Percentiles rank a stretch among this genome's conserved stretches.
These are phyloP conservation scores for Erebia aethiops DNA, from an alignment of 2,888 invertebrate genomes.

Conservation along the genomic window DNA sequence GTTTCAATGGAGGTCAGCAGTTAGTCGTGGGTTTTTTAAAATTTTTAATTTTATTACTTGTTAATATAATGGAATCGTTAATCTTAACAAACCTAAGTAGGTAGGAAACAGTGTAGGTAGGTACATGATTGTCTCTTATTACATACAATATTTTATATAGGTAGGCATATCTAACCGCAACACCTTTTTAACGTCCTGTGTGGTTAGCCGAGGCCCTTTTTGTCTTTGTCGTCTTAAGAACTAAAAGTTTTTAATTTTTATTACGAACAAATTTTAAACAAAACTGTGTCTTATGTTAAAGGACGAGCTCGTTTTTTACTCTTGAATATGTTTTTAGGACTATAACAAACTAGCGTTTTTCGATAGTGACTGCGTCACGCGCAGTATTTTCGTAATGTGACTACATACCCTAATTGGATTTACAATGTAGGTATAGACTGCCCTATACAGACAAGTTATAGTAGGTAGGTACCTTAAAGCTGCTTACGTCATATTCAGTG, in stretches of 20 bases:
- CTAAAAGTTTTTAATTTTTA: slow-evolving; percentile 36
- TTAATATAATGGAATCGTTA: too few species aligned
- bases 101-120: background rate
- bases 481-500: background rate
- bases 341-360: slow-evolving; percentile 16
- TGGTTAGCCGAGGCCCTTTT: slow-evolving; percentile 49
- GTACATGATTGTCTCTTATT: slow-evolving; percentile 48
- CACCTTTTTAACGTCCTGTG: slow-evolving; percentile 61
- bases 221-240: slow-evolving; percentile 35
- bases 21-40: too few species aligned
- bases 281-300: slow-evolving; percentile 18
- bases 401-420: too few species aligned
- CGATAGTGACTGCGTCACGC: background rate
- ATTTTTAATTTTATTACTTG: too few species aligned
- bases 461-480: too few species aligned
- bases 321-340: background rate
- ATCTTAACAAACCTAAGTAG: too few species aligned
- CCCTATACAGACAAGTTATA: too few species aligned
- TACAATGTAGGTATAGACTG: too few species aligned
- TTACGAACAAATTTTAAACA: slow-evolving; percentile 7
- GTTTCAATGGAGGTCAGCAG: too few species aligned
- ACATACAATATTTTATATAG: slow-evolving; percentile 42
- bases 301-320: slow-evolving; percentile 32
- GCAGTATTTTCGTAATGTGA: too few species aligned
- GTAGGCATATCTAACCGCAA: slow-evolving; percentile 51